These are phyloP conservation scores for Cavia porcellus DNA, from an alignment of 2,113 vertebrate genomes.

Conservation along the genomic window DNA sequence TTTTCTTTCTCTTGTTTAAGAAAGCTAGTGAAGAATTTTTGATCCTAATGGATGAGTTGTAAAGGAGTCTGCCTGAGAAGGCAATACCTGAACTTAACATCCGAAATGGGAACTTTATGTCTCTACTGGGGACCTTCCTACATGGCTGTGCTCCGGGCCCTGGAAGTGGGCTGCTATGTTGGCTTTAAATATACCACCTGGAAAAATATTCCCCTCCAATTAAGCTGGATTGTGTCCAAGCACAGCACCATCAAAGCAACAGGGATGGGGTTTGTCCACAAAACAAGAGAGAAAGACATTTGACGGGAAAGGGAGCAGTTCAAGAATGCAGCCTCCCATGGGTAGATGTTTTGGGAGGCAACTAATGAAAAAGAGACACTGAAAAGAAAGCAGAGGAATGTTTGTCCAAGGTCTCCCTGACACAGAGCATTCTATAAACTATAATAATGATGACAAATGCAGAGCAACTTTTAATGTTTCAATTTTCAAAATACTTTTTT, in stretches of 20 bases:
- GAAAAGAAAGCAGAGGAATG: slow-evolving; percentile 11
- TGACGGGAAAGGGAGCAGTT: slow-evolving; percentile 46
- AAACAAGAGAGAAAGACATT: slow-evolving; percentile 10
- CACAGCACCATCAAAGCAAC: slow-evolving; percentile 7
- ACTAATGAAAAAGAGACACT: slow-evolving; percentile 44
- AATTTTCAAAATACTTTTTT: neutral
- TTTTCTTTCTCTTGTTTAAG: slow-evolving; percentile 53
- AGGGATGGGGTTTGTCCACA: neutral
- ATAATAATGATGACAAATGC: neutral
- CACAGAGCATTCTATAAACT: neutral
- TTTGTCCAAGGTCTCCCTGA: slow-evolving; percentile 48
- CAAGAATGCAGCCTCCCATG: slow-evolving; percentile 32
- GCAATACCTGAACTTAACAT: neutral
- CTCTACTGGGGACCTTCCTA: neutral
- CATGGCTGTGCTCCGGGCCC: neutral
- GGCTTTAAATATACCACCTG: slow-evolving; percentile 50
- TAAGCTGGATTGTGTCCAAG: slow-evolving; percentile 55
- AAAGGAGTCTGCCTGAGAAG: neutral
- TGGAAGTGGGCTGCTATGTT: neutral
- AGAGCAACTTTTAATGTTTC: neutral
- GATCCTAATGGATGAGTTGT: neutral
- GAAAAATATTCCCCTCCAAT: slow-evolving; percentile 72
- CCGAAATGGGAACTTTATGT: neutral
- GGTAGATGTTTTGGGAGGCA: neutral
- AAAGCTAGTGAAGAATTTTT: slow-evolving; percentile 62